Evolutionary conservation across 2,888 invertebrate genomes (phyloP).

Genomic region (Spodoptera picta): DNA sequence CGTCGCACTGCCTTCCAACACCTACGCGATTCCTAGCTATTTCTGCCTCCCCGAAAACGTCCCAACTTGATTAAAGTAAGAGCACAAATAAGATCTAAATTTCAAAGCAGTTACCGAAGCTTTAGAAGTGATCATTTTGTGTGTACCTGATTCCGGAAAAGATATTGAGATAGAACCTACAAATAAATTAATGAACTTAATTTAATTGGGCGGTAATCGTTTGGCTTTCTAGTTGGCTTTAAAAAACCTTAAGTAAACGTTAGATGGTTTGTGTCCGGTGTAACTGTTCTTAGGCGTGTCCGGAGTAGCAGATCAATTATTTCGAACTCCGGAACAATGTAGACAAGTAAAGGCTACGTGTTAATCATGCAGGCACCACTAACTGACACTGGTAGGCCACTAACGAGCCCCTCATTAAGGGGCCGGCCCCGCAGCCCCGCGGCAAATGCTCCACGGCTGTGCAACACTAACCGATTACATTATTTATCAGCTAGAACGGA

Average conservation of each 20-base stretch:
- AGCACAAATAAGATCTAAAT: slow-evolving; percentile 15
- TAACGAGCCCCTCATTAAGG: slow-evolving; percentile 54
- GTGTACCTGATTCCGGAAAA: neutral
- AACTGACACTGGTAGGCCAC: slow-evolving; percentile 34
- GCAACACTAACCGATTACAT: slow-evolving; percentile 25
- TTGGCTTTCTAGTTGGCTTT: too few species aligned
- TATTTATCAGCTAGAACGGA: slow-evolving; percentile 25
- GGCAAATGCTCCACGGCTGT: slow-evolving; percentile 18
- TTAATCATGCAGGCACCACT: slow-evolving; percentile 43
- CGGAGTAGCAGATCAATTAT: slow-evolving; percentile 15
- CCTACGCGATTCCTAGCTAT: slow-evolving; percentile 22
- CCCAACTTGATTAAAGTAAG: slow-evolving; percentile 27
- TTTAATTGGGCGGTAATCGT: too few species aligned
- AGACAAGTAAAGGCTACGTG: slow-evolving; percentile 24
- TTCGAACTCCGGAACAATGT: slow-evolving; percentile 9
- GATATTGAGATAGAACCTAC: too few species aligned
- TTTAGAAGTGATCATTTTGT: slow-evolving; percentile 4
- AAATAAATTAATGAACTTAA: too few species aligned
- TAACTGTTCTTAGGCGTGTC: neutral
- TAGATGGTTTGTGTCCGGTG: too few species aligned
- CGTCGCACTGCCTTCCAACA: slow-evolving; percentile 27
- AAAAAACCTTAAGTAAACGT: too few species aligned
- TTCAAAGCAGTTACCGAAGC: neutral
- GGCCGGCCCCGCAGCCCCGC: slow-evolving; percentile 13
- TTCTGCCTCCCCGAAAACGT: slow-evolving; percentile 17